Evolutionary conservation across 2,888 invertebrate species (phyloP).

Genomic region (Tipula vernalis): DNA sequence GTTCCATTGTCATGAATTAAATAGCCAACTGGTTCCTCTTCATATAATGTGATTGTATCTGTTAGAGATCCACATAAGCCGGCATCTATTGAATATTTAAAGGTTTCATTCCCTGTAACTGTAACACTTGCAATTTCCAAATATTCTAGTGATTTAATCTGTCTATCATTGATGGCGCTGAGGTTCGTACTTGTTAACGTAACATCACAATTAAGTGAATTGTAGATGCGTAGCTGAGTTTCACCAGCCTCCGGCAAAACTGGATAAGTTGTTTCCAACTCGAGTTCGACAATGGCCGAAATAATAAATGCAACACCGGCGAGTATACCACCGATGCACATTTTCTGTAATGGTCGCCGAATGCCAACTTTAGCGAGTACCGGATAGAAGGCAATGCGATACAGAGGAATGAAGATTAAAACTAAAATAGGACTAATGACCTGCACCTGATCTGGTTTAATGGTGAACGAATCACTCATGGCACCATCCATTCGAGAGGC

Average conservation of each 20-base stretch:
- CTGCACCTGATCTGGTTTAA: constrained; percentile 93
- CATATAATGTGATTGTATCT: not conserved
- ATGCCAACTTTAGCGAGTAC: constrained; percentile 53
- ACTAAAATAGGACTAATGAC: constrained; percentile 81
- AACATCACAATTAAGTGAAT: constrained; percentile 42
- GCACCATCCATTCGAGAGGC: constrained; percentile 78
- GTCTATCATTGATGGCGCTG: not conserved
- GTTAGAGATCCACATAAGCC: not conserved
- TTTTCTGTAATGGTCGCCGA: constrained; percentile 67
- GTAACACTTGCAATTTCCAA: not conserved
- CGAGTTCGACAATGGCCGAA: constrained; percentile 72
- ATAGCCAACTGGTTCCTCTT: constrained; percentile 12
- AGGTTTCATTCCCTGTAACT: not conserved
- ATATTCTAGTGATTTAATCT: not conserved
- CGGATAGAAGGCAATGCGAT: constrained; percentile 71
- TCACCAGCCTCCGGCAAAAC: constrained; percentile 43
- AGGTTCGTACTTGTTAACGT: constrained; percentile 16
- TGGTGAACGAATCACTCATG: constrained; percentile 55
- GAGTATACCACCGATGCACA: constrained; percentile 76
- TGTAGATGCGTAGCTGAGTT: constrained; percentile 58
- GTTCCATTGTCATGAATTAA: constrained; percentile 8
- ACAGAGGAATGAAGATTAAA: constrained; percentile 72
- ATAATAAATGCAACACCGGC: constrained; percentile 77
- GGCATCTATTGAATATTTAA: not conserved
- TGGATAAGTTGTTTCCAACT: constrained; percentile 59